These are phyloP conservation scores for Echinops telfairi DNA, from an alignment of 2,113 vertebrate genomes.

Conservation along the genomic window DNA sequence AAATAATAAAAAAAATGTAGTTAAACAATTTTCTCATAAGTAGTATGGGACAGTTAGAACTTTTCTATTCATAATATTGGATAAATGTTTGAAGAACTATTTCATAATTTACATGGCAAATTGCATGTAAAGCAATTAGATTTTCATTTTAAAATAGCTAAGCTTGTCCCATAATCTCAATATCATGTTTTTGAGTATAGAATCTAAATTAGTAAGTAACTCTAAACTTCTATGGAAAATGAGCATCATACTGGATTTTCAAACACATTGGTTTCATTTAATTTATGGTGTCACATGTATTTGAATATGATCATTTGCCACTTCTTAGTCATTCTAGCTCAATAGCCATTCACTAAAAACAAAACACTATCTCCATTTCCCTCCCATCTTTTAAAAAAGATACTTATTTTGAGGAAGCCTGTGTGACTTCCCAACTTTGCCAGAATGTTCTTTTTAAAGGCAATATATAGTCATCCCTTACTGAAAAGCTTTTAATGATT, in stretches of 20 bases:
- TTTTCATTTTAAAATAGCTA: conserved; percentile 19
- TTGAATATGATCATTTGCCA: conserved; percentile 41
- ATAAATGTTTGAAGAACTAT: conserved; percentile 52
- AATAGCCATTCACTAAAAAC: conserved; percentile 53
- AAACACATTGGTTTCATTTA: conserved; percentile 61
- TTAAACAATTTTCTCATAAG: too few species aligned
- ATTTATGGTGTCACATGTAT: conserved; percentile 13
- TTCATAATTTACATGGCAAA: conserved; percentile 55
- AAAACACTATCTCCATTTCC: not conserved
- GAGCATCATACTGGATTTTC: conserved; percentile 41
- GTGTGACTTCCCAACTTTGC: not conserved
- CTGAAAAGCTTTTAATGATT: not conserved
- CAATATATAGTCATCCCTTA: not conserved
- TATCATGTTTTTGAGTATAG: conserved; percentile 41
- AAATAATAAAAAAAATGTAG: too few species aligned
- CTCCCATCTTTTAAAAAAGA: conserved; percentile 1
- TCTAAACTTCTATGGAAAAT: conserved; percentile 60
- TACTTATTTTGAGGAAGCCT: not conserved
- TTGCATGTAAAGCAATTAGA: conserved; percentile 7
- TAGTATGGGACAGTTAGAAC: too few species aligned
- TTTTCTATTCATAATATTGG: conserved; percentile 23
- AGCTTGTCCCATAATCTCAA: conserved; percentile 33
- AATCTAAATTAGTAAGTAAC: conserved; percentile 44
- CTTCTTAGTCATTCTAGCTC: conserved; percentile 15
- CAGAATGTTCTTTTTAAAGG: conserved; percentile 27